Evolutionary conservation across 2,113 vertebrate genomes (phyloP).

Genomic region (Machaerirhynchus nigripectus): DNA sequence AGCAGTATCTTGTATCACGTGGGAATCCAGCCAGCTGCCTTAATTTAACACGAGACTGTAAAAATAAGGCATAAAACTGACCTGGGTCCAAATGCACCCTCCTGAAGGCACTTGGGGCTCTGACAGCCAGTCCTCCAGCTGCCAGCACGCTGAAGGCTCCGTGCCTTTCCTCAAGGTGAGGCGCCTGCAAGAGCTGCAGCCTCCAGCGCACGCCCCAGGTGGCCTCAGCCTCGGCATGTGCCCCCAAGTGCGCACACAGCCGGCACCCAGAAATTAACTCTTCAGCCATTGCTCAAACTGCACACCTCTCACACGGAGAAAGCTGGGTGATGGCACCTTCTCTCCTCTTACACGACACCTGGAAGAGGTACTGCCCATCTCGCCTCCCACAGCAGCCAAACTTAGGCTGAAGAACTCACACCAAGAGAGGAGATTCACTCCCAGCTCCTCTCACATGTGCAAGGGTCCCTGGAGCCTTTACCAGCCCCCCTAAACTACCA

Average conservation of each 20-base stretch:
- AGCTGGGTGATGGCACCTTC: neutral
- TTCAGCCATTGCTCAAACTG: neutral
- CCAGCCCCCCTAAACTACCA: neutral
- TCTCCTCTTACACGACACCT: accelerated
- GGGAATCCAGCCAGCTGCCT: neutral
- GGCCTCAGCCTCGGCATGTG: neutral
- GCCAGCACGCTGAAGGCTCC: neutral
- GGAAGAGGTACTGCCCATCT: neutral
- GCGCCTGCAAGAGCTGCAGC: neutral
- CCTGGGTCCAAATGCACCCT: neutral
- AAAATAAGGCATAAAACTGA: neutral
- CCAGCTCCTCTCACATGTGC: neutral
- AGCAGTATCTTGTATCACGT: neutral
- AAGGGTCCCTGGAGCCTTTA: neutral
- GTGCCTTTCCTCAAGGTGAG: neutral
- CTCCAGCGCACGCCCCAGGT: accelerated
- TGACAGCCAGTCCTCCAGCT: neutral
- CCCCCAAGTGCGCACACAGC: neutral
- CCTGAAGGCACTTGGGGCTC: neutral
- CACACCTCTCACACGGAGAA: neutral
- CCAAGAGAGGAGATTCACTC: no score
- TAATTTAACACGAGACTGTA: neutral
- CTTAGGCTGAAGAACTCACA: neutral
- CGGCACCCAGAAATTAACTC: neutral
- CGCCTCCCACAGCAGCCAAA: neutral